Base-by-base conservation (phyloP, 2,888 invertebrate genomes). In the Sipha maydis region DNA sequence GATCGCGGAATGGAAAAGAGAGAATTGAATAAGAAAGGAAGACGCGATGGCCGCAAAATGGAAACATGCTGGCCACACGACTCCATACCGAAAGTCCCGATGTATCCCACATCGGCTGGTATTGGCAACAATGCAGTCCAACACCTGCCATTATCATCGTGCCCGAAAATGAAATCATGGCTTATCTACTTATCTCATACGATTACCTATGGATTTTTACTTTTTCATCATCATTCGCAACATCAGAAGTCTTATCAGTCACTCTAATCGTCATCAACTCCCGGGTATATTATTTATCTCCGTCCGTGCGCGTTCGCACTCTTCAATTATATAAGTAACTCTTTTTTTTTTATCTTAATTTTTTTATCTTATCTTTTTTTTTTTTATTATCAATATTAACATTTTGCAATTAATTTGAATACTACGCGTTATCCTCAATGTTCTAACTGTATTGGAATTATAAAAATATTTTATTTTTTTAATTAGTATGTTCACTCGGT, bases 31-130 rank as follows among this genome's bases (percentile, higher is more conserved):
- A 88, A 88, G 75, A 75, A 82, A 88, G 75, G 82, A 82, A 82
- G 82, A 88, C 82, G 80, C 80, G 82, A 88, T 88, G 88, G 88
- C 82, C 88, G 88, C 88, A 88, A 61, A 88, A 88, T 31, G 2
- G 2, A n/a, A 25, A 1, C 88, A 88, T 21, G 82, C 48, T 21
- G 11, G 61, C 76, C 75, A 17, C 19, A 2, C 7, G 3, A 14
- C 2, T 25, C 31, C 4, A n/a, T 21, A 48, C 34, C 5, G 14
- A 82, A 88, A 76, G 67, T 82, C 80, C n/a, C 82, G 38, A 3
- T 25, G 0, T 19, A 28, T 0, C n/a, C 48, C 56, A 56, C 75
- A 1, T 9, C n/a, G 0, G 14, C n/a, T 17, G 25, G 4, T n/a
- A 1, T 34, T 82, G 82, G 41, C 76, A 11, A 14, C 82, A 67